Evolutionary conservation across 2,888 invertebrate genomes (phyloP).

Genomic region (Caenorhabditis sp.): DNA sequence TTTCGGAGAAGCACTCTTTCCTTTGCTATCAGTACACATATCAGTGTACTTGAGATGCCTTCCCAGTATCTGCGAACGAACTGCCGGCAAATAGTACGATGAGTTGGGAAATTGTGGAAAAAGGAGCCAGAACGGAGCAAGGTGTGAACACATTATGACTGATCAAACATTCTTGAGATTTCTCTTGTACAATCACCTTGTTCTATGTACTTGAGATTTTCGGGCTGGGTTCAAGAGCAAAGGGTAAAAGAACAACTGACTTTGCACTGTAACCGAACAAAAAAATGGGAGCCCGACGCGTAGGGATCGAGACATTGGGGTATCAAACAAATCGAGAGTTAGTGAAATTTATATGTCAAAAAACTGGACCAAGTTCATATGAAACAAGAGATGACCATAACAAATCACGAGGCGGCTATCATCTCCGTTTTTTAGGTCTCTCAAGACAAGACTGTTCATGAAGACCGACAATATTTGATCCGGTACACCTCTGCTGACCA

Average conservation of each 20-base stretch:
- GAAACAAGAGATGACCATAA: no score
- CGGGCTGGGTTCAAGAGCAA: neutral
- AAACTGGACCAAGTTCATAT: no score
- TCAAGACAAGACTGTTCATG: no score
- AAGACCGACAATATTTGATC: constrained; percentile 16
- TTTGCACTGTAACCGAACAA: no score
- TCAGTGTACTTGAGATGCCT: constrained; percentile 47
- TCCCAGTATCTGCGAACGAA: constrained; percentile 31
- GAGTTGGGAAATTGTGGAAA: neutral
- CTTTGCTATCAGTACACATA: constrained; percentile 54
- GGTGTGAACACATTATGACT: constrained; percentile 31
- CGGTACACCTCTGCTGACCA: constrained; percentile 21
- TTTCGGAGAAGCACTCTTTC: neutral
- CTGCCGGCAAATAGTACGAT: constrained; percentile 10
- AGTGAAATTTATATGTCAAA: no score
- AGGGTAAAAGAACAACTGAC: no score
- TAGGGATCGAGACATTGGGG: no score
- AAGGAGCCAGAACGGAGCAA: neutral
- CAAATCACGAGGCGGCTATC: no score
- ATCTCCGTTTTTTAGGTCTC: no score
- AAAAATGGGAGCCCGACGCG: no score
- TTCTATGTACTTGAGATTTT: neutral
- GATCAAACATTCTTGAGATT: constrained; percentile 4
- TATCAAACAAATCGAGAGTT: neutral
- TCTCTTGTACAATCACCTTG: neutral